Evolutionary conservation across 2,797 vertebrate genomes (phyloP).

Genomic region (Diglossa cyanea): DNA sequence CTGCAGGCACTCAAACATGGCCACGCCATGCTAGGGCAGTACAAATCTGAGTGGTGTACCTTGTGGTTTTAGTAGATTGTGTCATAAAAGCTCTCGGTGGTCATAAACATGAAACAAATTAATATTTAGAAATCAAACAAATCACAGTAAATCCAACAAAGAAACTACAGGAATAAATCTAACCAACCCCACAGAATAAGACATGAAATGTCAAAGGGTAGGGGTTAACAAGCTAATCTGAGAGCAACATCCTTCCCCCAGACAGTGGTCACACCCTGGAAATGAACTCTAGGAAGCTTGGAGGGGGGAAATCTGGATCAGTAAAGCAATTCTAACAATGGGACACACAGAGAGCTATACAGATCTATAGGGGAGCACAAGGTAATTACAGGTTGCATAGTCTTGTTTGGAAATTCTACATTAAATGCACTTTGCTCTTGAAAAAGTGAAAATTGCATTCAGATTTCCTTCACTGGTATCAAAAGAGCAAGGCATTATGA

Average conservation of each 20-base stretch:
- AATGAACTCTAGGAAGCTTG: slow-evolving; percentile 35
- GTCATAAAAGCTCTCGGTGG: neutral
- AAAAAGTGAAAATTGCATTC: neutral
- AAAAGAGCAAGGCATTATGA: neutral
- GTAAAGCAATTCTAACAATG: neutral
- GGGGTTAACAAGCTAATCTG: slow-evolving; percentile 57
- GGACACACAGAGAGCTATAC: neutral
- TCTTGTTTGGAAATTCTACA: neutral
- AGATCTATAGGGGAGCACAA: neutral
- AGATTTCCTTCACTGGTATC: neutral
- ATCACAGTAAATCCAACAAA: neutral
- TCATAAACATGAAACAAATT: neutral
- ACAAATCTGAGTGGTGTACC: neutral
- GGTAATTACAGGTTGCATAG: neutral
- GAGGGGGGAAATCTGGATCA: neutral
- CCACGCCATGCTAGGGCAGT: neutral
- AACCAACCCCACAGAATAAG: neutral
- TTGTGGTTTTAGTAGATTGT: neutral
- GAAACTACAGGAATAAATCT: slow-evolving; percentile 39
- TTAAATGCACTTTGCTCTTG: neutral
- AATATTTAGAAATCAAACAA: neutral
- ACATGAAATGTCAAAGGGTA: slow-evolving; percentile 48
- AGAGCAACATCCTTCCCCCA: slow-evolving; percentile 64
- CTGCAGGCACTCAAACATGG: neutral
- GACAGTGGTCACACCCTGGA: slow-evolving; percentile 58